Conservation (phyloP, 2,888 invertebrate species). For the Chloroclystis v-ata region DNA sequence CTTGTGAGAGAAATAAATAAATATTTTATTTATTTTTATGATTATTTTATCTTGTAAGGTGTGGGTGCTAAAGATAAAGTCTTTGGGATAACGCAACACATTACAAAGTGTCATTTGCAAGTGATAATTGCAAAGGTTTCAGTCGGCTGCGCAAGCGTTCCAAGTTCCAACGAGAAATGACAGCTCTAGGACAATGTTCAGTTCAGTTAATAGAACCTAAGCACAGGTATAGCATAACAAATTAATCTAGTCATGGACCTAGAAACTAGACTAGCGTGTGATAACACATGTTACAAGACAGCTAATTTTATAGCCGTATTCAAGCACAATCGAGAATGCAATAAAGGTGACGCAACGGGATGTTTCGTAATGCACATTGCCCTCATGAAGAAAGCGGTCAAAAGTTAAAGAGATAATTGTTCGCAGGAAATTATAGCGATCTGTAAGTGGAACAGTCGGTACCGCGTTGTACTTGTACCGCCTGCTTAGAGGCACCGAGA, state of each 20-base stretch:
- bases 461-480: no score
- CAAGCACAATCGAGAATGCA: slow-evolving; percentile 14
- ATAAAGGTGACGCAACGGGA: slow-evolving; percentile 41
- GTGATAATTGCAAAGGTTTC: no score
- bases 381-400: slow-evolving; percentile 73
- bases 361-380: slow-evolving; percentile 57
- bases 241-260: slow-evolving; percentile 9
- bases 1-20: no score
- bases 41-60: no score
- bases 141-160: slow-evolving; percentile 38
- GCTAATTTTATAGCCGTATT: background rate
- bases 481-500: slow-evolving; percentile 12
- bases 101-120: no score
- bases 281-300: slow-evolving; percentile 3
- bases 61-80: no score
- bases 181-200: slow-evolving; percentile 51
- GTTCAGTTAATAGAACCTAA: slow-evolving; percentile 46
- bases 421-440: slow-evolving; percentile 74
- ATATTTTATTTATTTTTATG: no score
- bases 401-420: slow-evolving; percentile 76
- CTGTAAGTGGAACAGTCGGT: slow-evolving; percentile 63
- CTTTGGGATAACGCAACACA: no score
- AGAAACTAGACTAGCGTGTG: slow-evolving; percentile 6
- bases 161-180: slow-evolving; percentile 50
- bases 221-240: slow-evolving; percentile 24